Conservation (phyloP, 2,113 vertebrate genomes). For the Trachemys scripta region DNA sequence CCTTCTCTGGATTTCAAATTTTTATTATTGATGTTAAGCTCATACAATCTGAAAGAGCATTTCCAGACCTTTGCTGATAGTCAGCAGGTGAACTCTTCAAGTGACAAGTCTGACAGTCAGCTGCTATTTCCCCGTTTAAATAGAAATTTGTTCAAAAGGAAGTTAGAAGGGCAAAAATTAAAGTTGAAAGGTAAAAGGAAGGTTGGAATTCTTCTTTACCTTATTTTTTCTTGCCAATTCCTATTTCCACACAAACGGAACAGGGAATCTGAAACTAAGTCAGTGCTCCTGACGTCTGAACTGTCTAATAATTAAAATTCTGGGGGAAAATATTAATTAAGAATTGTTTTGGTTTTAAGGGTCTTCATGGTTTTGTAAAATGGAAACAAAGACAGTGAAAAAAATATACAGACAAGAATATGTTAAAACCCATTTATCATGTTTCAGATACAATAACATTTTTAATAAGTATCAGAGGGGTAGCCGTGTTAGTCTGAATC, state of each 20-base stretch:
- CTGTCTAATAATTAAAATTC: not conserved
- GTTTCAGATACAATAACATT: not conserved
- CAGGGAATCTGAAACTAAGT: not conserved
- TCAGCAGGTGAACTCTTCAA: not conserved
- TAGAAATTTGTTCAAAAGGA: not conserved
- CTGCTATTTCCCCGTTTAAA: not conserved
- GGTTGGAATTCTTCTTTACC: not conserved
- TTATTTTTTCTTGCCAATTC: not conserved
- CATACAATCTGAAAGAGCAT: not conserved
- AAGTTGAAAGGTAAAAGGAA: not conserved
- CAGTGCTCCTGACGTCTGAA: not conserved
- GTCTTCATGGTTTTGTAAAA: not conserved
- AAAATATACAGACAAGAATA: not conserved
- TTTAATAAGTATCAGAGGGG: not conserved
- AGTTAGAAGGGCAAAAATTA: not conserved
- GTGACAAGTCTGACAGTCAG: not conserved
- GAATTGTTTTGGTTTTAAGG: not conserved
- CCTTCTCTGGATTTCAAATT: not conserved
- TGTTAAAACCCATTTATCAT: not conserved
- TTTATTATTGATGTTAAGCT: not conserved
- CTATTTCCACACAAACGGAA: not conserved
- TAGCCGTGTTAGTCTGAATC: too few relatives aligned
- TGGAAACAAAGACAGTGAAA: not conserved
- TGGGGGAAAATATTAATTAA: not conserved
- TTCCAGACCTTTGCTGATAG: not conserved